phyloP scores from a whole-genome alignment of 2,888 invertebrate species.

The Melangyna quadrimaculata region DNA sequence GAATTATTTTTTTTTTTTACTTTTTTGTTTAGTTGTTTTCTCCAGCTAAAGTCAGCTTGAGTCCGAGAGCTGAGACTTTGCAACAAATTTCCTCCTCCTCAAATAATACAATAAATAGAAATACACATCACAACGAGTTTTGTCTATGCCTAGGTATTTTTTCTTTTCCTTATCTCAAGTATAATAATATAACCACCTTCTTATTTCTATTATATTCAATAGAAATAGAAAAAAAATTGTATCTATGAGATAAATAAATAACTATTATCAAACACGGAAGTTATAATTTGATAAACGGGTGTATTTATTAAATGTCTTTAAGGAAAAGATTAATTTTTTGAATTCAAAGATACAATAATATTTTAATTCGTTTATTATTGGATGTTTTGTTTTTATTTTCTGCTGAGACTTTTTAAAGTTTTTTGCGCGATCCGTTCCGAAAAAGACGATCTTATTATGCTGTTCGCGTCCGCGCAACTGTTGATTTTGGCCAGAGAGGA shows the following conservation, averaged over 20 bases:
- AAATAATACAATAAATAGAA: background rate
- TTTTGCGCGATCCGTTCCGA: slow-evolving; percentile 56
- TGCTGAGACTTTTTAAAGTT: background rate
- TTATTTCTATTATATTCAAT: background rate
- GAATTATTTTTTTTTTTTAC: too few species aligned
- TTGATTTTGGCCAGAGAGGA: slow-evolving; percentile 67
- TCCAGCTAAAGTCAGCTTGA: background rate
- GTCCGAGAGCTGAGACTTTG: slow-evolving; percentile 23
- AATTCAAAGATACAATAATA: slow-evolving; percentile 13
- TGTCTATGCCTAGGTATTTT: background rate
- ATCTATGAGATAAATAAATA: slow-evolving; percentile 39
- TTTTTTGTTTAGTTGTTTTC: slow-evolving; percentile 43
- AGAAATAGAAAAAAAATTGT: slow-evolving; percentile 18
- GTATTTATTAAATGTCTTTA: background rate
- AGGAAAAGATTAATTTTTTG: slow-evolving; percentile 3
- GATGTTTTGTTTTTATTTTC: background rate
- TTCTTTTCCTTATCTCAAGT: slow-evolving; percentile 15
- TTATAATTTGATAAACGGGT: slow-evolving; percentile 4
- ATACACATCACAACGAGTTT: slow-evolving; percentile 47
- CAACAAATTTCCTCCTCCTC: slow-evolving; percentile 41
- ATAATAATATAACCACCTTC: slow-evolving; percentile 22
- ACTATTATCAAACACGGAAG: slow-evolving; percentile 43
- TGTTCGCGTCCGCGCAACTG: slow-evolving; percentile 71
- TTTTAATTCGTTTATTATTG: background rate
- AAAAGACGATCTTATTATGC: slow-evolving; percentile 65